These are phyloP conservation scores for Phymorhynchus buccinoides DNA, from an alignment of 1,140 invertebrate species.

Conservation along the genomic window DNA sequence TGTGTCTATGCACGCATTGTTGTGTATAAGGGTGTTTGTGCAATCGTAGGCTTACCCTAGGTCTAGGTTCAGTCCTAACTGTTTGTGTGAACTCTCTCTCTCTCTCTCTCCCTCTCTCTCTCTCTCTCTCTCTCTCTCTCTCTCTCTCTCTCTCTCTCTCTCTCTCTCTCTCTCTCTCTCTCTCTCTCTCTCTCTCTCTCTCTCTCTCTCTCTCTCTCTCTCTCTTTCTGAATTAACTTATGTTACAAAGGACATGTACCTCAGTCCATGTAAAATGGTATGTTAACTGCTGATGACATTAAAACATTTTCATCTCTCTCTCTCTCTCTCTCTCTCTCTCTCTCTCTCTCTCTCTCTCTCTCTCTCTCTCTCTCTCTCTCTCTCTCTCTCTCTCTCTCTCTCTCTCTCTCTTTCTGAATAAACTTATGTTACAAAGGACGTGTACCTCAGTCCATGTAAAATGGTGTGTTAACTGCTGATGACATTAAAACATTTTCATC, in stretches of 20 bases:
- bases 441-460: neutral
- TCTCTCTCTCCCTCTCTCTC: neutral
- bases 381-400: neutral
- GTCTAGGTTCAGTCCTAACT: neutral
- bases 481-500: too few species aligned
- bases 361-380: conserved; percentile 9
- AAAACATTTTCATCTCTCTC: too few species aligned
- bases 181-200: conserved; percentile 17
- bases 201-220: conserved; percentile 17
- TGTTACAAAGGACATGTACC: neutral
- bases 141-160: too few species aligned
- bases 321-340: conserved; percentile 1
- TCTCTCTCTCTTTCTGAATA: neutral
- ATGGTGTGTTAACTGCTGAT: too few species aligned
- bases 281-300: too few species aligned
- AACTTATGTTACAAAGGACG: too few species aligned
- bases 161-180: neutral
- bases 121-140: neutral
- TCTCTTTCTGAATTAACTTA: neutral
- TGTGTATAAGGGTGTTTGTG: too few species aligned
- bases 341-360: conserved; percentile 17
- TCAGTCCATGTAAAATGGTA: too few species aligned
- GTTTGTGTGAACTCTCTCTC: neutral
- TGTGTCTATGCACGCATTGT: too few species aligned
- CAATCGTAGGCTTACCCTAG: too few species aligned